phyloP scores from a whole-genome alignment of 2,113 vertebrate species.

The Setophaga coronata region DNA sequence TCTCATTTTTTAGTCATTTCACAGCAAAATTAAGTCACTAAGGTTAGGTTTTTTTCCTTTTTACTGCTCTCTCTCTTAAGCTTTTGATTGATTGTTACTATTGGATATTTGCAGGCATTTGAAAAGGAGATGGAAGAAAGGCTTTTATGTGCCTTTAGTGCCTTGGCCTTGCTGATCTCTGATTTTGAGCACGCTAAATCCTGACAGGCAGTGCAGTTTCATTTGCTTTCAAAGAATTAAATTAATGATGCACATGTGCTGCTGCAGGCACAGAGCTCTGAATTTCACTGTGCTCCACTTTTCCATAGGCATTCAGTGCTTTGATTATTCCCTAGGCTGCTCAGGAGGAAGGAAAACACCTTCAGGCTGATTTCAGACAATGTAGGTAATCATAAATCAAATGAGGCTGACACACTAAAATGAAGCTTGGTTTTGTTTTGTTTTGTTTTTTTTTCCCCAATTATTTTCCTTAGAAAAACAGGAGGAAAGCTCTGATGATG shows the following conservation, averaged over 20 bases:
- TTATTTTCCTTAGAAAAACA: conserved; percentile 72
- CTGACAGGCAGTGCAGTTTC: not conserved
- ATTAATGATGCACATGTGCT: not conserved
- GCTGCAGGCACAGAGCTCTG: not conserved
- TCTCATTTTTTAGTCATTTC: not conserved
- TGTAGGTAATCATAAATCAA: not conserved
- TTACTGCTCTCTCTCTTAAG: not conserved
- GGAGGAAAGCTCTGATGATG: conserved; percentile 83
- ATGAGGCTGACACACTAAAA: not conserved
- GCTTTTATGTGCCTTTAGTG: not conserved
- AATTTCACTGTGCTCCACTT: not conserved
- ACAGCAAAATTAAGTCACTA: not conserved
- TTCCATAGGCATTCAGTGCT: not conserved
- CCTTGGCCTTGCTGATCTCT: not conserved
- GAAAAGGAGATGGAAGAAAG: not conserved
- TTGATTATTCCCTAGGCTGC: not conserved
- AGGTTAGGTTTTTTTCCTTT: not conserved
- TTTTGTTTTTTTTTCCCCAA: not conserved
- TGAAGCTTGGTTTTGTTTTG: not conserved
- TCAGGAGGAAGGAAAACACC: not conserved
- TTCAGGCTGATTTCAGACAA: conserved; percentile 13
- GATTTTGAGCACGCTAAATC: not conserved
- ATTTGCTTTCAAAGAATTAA: not conserved
- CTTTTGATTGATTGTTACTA: not conserved
- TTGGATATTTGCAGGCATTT: not conserved